Evolutionary conservation across 2,113 vertebrate genomes (phyloP), one percentile per base, ranked within the genome.

Genomic region (Saguinus imperator): DNA sequence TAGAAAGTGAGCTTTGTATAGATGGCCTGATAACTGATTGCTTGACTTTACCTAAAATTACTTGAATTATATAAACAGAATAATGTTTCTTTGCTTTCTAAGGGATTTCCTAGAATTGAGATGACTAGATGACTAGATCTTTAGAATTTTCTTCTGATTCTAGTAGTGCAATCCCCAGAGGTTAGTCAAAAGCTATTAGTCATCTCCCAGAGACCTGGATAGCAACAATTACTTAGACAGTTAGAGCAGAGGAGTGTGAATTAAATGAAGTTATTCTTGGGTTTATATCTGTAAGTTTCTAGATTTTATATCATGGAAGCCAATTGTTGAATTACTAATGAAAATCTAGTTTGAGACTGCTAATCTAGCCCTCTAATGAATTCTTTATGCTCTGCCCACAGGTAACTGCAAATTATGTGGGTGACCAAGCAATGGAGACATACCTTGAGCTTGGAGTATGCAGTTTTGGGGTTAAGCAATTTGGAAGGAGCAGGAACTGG

Each of bases 21-120:
- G 8, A 37, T 89, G 58, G 14, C 32, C 20, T 35, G 21, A 37
- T 7, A 70, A 73, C 32, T 25, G 2, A 27, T 35, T n/a, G n/a
- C n/a, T 40, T 87, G 35, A 84, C 8, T 79, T 79, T 45, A 45
- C 52, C 37, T 82, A 94, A 90, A 94, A 64, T 55, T 52, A 86
- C 25, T 72, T 52, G 68, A 87, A 82, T 87, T 40, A 80, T 8
- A 40, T 35, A 86, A 93, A 80, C 6, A 91, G 8, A 91, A 89
- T 25, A 64, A 50, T 32, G 91, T 72, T 35, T 91, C 45, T 90
- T 86, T 88, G 37, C 23, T 89, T 89, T 93, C 8, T 18, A n/a
- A 48, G n/a, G n/a, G 58, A 86, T 75, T 86, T 95, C 79, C 55
- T 48, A 85, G 17, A 75, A 52, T 37, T 45, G 3, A 32, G 3